Percentiles rank a stretch among this genome's conserved stretches.
These are phyloP conservation scores for Fregetta grallaria DNA, from an alignment of 2,113 vertebrate species.

Conservation along the genomic window DNA sequence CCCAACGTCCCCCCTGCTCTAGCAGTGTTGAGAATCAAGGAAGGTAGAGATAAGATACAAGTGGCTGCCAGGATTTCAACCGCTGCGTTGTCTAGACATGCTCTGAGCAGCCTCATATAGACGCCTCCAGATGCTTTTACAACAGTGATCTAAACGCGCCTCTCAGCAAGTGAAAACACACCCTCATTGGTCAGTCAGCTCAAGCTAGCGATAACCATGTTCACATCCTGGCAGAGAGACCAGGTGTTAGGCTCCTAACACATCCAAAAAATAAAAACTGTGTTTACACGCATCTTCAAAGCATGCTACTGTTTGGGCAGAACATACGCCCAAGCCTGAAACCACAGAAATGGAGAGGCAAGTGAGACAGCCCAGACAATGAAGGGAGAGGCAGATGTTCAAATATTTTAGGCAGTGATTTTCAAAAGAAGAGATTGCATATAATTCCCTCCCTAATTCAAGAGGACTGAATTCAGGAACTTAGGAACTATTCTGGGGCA, in stretches of 20 bases:
- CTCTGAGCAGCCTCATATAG: neutral
- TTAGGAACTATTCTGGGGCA: neutral
- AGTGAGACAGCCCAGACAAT: constrained; percentile 11
- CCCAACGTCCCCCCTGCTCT: neutral
- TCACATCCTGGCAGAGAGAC: neutral
- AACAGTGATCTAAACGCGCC: neutral
- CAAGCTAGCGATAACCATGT: neutral
- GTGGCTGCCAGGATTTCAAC: neutral
- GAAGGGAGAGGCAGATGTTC: constrained; percentile 28
- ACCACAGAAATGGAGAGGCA: constrained; percentile 27
- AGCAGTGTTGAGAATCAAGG: neutral
- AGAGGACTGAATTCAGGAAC: neutral
- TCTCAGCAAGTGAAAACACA: constrained; percentile 42
- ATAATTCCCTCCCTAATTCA: neutral
- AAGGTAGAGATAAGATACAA: neutral
- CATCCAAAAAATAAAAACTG: neutral
- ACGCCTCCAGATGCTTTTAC: constrained; percentile 59
- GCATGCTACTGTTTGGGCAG: neutral
- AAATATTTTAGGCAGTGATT: neutral
- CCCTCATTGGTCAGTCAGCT: neutral
- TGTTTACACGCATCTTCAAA: constrained; percentile 45
- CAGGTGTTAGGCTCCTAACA: neutral
- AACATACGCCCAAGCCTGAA: neutral
- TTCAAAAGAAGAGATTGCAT: constrained; percentile 9
- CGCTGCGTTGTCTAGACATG: constrained; percentile 28